These are phyloP conservation scores for Setophaga coronata DNA, from an alignment of 2,113 vertebrate species.

Conservation along the genomic window DNA sequence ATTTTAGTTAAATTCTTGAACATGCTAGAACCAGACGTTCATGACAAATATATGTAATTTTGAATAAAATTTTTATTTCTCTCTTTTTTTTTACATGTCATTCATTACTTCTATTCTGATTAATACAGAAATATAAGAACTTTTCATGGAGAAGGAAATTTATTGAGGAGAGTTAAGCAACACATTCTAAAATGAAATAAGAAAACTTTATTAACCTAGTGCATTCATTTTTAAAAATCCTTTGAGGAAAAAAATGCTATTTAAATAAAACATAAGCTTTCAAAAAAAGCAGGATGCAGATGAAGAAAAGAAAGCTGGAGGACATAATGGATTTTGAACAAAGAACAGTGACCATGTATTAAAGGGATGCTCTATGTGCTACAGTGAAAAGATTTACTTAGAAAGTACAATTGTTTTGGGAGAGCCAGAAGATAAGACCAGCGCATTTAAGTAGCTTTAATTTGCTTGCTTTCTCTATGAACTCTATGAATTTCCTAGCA, in stretches of 20 bases:
- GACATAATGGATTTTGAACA: neutral
- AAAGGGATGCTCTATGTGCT: neutral
- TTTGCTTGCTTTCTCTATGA: neutral
- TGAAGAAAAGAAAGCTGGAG: neutral
- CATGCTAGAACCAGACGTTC: conserved; percentile 21
- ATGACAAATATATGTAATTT: conserved; percentile 3
- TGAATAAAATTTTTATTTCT: conserved; percentile 19
- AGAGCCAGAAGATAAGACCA: neutral
- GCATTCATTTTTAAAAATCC: neutral
- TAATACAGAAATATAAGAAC: conserved; percentile 24
- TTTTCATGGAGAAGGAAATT: neutral
- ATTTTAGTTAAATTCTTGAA: neutral
- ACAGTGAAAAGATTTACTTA: neutral
- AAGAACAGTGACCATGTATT: neutral
- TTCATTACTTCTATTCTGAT: conserved; percentile 21
- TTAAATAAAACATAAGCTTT: neutral
- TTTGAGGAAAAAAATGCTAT: neutral
- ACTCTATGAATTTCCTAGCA: neutral
- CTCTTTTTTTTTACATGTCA: neutral
- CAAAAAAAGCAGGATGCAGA: neutral
- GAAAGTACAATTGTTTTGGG: neutral
- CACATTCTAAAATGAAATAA: neutral
- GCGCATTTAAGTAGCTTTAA: neutral
- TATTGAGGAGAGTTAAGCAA: neutral
- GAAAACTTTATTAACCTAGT: conserved; percentile 15